Evolutionary conservation across 1,140 invertebrate species (phyloP).

Genomic region (Diachasma alloeum): DNA sequence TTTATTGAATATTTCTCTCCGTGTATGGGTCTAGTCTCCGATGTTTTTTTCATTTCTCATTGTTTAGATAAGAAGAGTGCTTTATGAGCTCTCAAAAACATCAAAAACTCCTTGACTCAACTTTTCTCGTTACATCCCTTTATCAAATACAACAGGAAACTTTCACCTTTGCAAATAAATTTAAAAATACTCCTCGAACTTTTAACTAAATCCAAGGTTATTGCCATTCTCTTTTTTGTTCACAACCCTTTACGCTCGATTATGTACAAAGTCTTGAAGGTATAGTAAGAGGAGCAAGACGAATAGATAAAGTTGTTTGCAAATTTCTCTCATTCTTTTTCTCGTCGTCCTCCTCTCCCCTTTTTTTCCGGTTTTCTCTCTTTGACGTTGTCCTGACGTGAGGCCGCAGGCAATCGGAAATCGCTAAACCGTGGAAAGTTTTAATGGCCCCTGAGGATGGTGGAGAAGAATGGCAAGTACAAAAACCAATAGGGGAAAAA

Average conservation of each 20-base stretch:
- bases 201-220: neutral
- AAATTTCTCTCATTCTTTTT: neutral
- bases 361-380: neutral
- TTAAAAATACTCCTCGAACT: neutral
- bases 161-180: neutral
- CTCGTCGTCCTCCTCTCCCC: neutral
- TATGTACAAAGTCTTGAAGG: slow-evolving; percentile 10
- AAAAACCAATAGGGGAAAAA: slow-evolving; percentile 12
- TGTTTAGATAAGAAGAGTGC: neutral
- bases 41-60: neutral
- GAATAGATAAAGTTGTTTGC: slow-evolving; percentile 13
- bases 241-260: neutral
- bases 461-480: neutral
- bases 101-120: neutral
- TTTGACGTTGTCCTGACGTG: neutral
- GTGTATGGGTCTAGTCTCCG: too few species aligned
- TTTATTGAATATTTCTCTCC: too few species aligned
- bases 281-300: neutral
- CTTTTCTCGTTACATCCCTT: neutral
- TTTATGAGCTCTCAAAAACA: neutral
- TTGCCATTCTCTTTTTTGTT: neutral
- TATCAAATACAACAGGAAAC: neutral
- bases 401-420: slow-evolving; percentile 25
- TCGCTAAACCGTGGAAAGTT: slow-evolving; percentile 31
- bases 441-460: slow-evolving; percentile 27